A percentile compares a stretch with the other conserved stretches of the same genome.
Evolutionary conservation across 2,113 vertebrate genomes (phyloP).

Genomic region (Tautogolabrus adspersus): DNA sequence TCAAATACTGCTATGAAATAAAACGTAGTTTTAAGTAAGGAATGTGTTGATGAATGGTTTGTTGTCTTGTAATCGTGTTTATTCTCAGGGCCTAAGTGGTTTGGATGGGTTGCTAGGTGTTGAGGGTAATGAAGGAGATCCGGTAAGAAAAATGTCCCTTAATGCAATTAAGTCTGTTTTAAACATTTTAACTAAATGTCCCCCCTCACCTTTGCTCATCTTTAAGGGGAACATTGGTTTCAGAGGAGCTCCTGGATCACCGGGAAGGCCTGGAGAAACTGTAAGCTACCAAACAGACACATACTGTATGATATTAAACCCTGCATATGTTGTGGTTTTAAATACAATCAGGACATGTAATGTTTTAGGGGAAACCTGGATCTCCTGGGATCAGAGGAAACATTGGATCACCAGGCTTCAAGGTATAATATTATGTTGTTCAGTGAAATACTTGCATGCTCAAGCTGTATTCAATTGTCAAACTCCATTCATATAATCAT

Average conservation of each 20-base stretch:
- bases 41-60: not conserved
- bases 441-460: not conserved
- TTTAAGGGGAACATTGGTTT: slow-evolving; percentile 77
- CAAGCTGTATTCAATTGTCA: not conserved
- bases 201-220: not conserved
- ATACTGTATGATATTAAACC: not conserved
- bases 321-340: not conserved
- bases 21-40: no score
- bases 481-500: not conserved
- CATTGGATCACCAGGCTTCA: slow-evolving; percentile 69
- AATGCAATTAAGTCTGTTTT: not conserved
- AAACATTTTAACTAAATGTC: not conserved
- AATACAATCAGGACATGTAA: not conserved
- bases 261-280: slow-evolving; percentile 70
- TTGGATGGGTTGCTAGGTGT: slow-evolving; percentile 84
- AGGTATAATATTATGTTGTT: slow-evolving; percentile 57
- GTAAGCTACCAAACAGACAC: slow-evolving; percentile 56
- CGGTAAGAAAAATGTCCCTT: slow-evolving; percentile 61
- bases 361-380: slow-evolving; percentile 75
- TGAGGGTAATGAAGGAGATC: slow-evolving; percentile 83
- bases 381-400: slow-evolving; percentile 70
- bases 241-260: slow-evolving; percentile 69
- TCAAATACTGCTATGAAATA: not conserved
- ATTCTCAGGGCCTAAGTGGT: slow-evolving; percentile 74
- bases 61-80: slow-evolving; percentile 1